Conservation (phyloP, 2,113 vertebrate species). For the Notothenia rossii region DNA sequence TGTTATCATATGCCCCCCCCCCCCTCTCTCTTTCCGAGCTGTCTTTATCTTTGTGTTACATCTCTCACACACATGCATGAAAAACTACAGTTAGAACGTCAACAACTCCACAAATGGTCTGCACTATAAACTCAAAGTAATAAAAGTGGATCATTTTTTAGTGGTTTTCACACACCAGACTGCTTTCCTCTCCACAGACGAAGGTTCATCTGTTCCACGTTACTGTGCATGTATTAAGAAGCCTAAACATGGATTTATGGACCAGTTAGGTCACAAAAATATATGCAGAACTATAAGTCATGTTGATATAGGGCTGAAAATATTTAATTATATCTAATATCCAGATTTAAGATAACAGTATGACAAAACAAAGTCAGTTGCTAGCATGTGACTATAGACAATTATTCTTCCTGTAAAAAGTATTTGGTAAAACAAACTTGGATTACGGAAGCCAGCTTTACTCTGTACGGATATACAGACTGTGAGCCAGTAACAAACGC, state of each 20-base stretch:
- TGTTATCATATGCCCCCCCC: background rate
- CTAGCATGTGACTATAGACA: background rate
- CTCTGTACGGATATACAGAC: no score
- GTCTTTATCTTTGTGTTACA: slow-evolving; percentile 14
- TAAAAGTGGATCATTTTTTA: background rate
- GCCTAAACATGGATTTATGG: background rate
- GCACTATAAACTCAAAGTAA: background rate
- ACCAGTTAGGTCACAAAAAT: background rate
- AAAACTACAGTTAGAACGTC: background rate
- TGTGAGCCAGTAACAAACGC: background rate
- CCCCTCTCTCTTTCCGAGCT: background rate
- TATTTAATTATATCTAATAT: background rate
- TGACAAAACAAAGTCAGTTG: no score
- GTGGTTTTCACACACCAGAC: background rate
- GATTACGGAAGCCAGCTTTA: background rate
- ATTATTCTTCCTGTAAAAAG: background rate
- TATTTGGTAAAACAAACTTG: background rate
- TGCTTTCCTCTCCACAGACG: no score
- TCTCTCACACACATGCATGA: slow-evolving; percentile 40
- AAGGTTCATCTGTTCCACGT: background rate
- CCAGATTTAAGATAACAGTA: background rate
- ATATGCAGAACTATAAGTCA: no score
- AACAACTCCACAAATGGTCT: slow-evolving; percentile 6
- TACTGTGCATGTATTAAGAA: background rate
- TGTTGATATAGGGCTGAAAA: background rate